Base-by-base conservation (phyloP, 2,888 invertebrate species). In the Diplazon laetatorius region DNA sequence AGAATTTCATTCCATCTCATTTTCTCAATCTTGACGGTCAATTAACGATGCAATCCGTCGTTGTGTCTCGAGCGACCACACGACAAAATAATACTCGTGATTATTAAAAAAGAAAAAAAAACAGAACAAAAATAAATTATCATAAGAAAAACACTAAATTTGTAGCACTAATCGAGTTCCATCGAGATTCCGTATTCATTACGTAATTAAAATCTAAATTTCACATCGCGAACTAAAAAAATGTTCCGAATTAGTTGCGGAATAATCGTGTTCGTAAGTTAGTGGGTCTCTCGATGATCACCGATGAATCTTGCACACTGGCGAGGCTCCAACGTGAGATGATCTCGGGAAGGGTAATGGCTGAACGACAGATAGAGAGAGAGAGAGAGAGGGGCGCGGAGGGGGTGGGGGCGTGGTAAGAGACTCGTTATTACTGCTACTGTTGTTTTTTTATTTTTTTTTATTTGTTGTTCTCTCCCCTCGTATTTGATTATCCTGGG, bases 251-350 rank as follows among this genome's bases (percentile, higher is more conserved):
- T 22, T 37, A 16, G n/a, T 42, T 66, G 39, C 25, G 50, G 37
- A 4, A 25, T n/a, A 25, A 14, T 55, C 22, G 1, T 2, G 0
- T 42, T 6, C 37, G n/a, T 52, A 10, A 22, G 35, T 50, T 39
- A n/a, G n/a, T 50, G 37, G 37, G 39, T 52, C 35, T 65, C 65
- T 52, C 52, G 65, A n/a, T 39, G 66, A 39, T 55, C n/a, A 48
- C 4, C 39, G 39, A 39, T 50, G 60, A 60, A 39, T 46, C 60
- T 60, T 60, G 16, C 42, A 14, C 20, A 59, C 46, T 59, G 46
- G 59, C 37, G 52, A 44, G 9, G 42, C 20, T 71, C 62, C 71
- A 62, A 52, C 71, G 71, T 18, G 42, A 52, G 52, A 62, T 50
- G 52, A 71, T 71, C 52, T 62, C 59, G 16, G 1, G 25, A 39